Evolutionary conservation across 1,140 invertebrate species (phyloP).

Genomic region (Oedothorax gibbosus): DNA sequence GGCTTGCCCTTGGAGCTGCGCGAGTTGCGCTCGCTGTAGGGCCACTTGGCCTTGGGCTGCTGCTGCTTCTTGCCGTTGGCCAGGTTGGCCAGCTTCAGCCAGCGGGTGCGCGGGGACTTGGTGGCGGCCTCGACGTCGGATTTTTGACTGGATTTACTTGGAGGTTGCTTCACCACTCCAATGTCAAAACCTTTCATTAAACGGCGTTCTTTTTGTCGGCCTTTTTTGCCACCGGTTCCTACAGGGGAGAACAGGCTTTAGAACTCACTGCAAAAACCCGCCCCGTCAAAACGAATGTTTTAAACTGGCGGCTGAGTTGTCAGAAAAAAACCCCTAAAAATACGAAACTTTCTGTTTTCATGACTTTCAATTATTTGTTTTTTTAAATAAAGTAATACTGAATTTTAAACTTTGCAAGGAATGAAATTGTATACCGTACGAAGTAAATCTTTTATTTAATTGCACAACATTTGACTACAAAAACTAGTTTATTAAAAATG

Average conservation of each 20-base stretch:
- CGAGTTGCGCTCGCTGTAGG: conserved; percentile 63
- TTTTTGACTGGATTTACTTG: conserved; percentile 53
- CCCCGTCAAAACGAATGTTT: too few relatives aligned
- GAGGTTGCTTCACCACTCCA: conserved; percentile 62
- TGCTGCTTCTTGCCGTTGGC: conserved; percentile 63
- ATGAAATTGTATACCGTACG: too few relatives aligned
- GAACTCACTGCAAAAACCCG: background rate
- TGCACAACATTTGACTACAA: background rate
- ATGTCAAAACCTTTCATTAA: conserved; percentile 94
- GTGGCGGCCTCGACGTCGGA: conserved; percentile 47
- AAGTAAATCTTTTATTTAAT: background rate
- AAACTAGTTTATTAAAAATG: background rate
- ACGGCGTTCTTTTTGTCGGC: conserved; percentile 89
- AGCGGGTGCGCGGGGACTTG: conserved; percentile 61
- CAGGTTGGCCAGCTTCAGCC: conserved; percentile 61
- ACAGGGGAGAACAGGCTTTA: conserved; percentile 62
- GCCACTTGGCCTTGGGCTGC: conserved; percentile 58
- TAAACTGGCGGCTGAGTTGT: too few relatives aligned
- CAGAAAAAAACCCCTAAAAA: too few relatives aligned
- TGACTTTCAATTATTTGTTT: too few relatives aligned
- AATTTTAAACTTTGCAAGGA: too few relatives aligned
- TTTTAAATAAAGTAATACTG: too few relatives aligned
- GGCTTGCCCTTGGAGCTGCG: conserved; percentile 52
- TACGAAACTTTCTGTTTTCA: too few relatives aligned
- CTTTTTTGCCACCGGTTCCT: conserved; percentile 92